These are phyloP conservation scores for Zootermopsis nevadensis DNA, from an alignment of 2,888 invertebrate genomes.

Conservation along the genomic window DNA sequence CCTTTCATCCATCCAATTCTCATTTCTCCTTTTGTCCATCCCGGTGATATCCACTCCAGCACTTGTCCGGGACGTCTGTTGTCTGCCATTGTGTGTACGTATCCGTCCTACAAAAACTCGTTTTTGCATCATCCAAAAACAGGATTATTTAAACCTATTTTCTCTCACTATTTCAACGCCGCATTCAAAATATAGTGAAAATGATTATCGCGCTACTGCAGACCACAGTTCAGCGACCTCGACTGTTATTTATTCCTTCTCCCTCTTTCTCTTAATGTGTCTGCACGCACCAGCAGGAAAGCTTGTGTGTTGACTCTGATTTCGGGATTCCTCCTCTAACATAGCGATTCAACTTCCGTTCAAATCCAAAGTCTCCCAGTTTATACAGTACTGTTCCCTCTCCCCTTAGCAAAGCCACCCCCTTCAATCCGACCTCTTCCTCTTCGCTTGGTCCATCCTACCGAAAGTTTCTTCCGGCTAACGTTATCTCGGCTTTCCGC, in stretches of 20 bases:
- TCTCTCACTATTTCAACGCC: no score
- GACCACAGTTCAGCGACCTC: not conserved
- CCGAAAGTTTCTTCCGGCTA: conserved; percentile 2
- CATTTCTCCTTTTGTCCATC: no score
- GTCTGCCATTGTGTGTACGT: no score
- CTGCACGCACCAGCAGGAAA: not conserved
- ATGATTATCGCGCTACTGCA: no score
- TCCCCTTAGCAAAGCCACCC: not conserved
- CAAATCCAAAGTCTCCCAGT: not conserved
- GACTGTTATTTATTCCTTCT: no score
- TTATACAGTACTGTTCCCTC: not conserved
- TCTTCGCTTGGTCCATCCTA: conserved; percentile 4
- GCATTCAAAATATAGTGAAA: no score
- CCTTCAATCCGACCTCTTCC: not conserved
- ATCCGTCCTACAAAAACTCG: no score
- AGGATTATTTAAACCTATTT: no score
- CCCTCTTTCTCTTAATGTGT: not conserved
- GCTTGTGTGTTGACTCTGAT: conserved; percentile 6
- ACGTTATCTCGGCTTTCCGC: not conserved
- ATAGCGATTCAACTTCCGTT: not conserved
- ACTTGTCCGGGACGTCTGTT: no score
- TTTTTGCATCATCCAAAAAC: no score
- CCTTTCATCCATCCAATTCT: no score
- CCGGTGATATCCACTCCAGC: no score
- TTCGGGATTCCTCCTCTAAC: not conserved